These are phyloP conservation scores for Teinopalpus imperialis DNA, from an alignment of 2,888 invertebrate species.

Conservation along the genomic window DNA sequence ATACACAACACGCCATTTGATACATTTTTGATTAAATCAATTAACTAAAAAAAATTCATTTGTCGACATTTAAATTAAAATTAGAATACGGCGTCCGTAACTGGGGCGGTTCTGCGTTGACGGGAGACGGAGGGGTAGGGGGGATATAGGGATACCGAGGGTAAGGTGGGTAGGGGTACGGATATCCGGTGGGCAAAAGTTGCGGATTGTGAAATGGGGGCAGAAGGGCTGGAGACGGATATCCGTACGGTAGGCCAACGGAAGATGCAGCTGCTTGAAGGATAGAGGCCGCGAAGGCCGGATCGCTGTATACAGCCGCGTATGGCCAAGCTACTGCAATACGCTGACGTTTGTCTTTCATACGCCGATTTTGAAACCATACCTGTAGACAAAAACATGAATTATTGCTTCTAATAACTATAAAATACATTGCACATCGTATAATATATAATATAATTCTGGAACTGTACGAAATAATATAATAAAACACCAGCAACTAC, in stretches of 20 bases:
- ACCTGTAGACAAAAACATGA: constrained; percentile 85
- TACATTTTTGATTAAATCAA: constrained; percentile 22
- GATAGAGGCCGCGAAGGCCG: constrained; percentile 95
- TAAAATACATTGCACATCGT: too few species aligned
- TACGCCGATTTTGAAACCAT: constrained; percentile 98
- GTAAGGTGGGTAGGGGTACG: constrained; percentile 81
- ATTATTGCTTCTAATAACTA: too few species aligned
- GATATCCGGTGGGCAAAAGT: constrained; percentile 78
- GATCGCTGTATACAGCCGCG: constrained; percentile 96
- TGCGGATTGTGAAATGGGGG: constrained; percentile 82
- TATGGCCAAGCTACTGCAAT: constrained; percentile 98
- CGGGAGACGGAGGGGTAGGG: constrained; percentile 72
- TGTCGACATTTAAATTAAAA: constrained; percentile 73
- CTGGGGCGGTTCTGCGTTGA: constrained; percentile 61
- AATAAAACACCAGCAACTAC: constrained; percentile 12
- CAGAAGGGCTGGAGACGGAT: constrained; percentile 81
- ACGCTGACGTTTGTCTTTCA: constrained; percentile 98
- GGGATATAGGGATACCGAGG: constrained; percentile 80
- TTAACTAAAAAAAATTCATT: constrained; percentile 46
- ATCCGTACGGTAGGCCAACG: constrained; percentile 84
- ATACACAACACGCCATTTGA: constrained; percentile 29
- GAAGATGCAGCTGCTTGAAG: constrained; percentile 93
- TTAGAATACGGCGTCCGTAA: constrained; percentile 76
- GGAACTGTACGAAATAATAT: too few species aligned
- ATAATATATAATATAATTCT: too few species aligned